These are phyloP conservation scores for Phylloscopus trochiloides DNA, from an alignment of 2,113 vertebrate species.

Conservation along the genomic window DNA sequence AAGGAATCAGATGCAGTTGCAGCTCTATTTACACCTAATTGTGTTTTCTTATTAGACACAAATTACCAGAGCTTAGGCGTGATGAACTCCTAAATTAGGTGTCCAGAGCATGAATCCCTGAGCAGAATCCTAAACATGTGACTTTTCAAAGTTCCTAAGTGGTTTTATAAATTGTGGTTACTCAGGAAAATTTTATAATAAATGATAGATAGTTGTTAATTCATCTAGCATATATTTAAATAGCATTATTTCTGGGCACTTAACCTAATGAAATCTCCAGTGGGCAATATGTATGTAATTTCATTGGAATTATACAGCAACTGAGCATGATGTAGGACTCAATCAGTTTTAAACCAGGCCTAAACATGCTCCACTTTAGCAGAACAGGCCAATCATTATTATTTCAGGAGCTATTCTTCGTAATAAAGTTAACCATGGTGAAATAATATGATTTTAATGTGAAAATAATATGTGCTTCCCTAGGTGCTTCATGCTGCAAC, in stretches of 20 bases:
- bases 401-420: constrained; percentile 40
- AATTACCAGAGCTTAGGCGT: neutral
- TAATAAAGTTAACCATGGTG: constrained; percentile 54
- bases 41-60: constrained; percentile 33
- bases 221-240: constrained; percentile 14
- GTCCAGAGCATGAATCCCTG: neutral
- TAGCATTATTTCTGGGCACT: constrained; percentile 37
- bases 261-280: constrained; percentile 55
- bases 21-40: constrained; percentile 7
- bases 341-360: constrained; percentile 7
- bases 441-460: constrained; percentile 70
- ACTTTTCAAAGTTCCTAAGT: constrained; percentile 36
- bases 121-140: neutral
- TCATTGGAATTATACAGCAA: constrained; percentile 29
- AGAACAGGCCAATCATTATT: constrained; percentile 34
- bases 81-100: constrained; percentile 4
- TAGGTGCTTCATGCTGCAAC: neutral
- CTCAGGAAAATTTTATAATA: constrained; percentile 6
- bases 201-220: constrained; percentile 44
- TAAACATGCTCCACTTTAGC: neutral
- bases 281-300: constrained; percentile 27
- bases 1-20: neutral
- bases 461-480: constrained; percentile 51
- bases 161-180: constrained; percentile 11
- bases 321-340: constrained; percentile 28